A percentile compares a stretch with the other conserved stretches of the same genome.
Evolutionary conservation across 2,888 invertebrate species (phyloP).

Genomic region (Dicyrtomina minuta): DNA sequence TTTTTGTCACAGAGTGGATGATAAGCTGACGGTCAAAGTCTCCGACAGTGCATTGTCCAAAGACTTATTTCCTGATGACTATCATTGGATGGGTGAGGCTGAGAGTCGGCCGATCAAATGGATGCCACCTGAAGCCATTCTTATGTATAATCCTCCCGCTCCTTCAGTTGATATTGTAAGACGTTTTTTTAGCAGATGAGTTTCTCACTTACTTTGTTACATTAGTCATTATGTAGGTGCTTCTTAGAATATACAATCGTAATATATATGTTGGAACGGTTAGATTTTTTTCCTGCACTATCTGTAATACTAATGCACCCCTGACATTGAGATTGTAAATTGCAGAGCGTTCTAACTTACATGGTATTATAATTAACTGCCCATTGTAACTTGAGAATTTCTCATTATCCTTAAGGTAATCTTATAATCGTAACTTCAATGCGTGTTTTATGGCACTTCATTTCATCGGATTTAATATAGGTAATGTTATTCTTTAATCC

Average conservation of each 20-base stretch:
- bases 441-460: too few species aligned
- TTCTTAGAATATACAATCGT: background rate
- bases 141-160: constrained; percentile 77
- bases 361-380: too few species aligned
- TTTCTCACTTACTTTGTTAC: background rate
- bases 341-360: too few species aligned
- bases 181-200: background rate
- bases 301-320: too few species aligned
- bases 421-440: too few species aligned
- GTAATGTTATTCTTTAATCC: too few species aligned
- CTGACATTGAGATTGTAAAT: too few species aligned
- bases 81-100: constrained; percentile 89
- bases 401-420: too few species aligned
- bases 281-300: background rate
- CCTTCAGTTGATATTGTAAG: constrained; percentile 87
- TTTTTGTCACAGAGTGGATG: constrained; percentile 65
- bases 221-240: background rate
- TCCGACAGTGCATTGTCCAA: constrained; percentile 84
- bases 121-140: constrained; percentile 79
- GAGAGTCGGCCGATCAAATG: constrained; percentile 92
- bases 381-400: too few species aligned
- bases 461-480: too few species aligned
- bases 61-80: constrained; percentile 89
- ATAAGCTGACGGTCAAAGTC: constrained; percentile 77
- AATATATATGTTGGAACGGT: background rate